These are phyloP conservation scores for Drosophila trichaetosa DNA, from an alignment of 2,888 invertebrate genomes.

Conservation along the genomic window DNA sequence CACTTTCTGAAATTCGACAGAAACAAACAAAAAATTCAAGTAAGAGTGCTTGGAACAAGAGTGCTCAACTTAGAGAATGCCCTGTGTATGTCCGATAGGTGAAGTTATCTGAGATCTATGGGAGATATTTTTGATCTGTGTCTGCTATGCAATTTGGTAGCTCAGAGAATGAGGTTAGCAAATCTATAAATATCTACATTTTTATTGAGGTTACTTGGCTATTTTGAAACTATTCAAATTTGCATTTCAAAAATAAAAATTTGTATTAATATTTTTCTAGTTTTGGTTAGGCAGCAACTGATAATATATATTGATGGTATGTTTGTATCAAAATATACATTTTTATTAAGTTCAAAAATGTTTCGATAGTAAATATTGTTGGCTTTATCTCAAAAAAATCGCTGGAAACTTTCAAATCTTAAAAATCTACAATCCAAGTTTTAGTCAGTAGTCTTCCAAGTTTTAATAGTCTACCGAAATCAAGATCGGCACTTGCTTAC, in stretches of 20 bases:
- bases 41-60: neutral
- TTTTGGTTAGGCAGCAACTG: neutral
- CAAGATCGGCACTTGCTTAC: neutral
- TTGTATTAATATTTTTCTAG: neutral
- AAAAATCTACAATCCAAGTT: neutral
- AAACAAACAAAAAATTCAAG: constrained; percentile 21
- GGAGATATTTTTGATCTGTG: neutral
- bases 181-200: neutral
- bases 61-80: neutral
- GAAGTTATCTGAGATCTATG: neutral
- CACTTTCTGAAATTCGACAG: constrained; percentile 79
- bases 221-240: neutral
- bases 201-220: neutral
- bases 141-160: neutral
- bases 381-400: neutral
- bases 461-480: neutral
- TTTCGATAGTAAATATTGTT: neutral
- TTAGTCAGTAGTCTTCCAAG: neutral
- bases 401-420: neutral
- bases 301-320: neutral
- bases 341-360: neutral
- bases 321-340: neutral
- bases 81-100: neutral
- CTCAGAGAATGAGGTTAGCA: neutral
- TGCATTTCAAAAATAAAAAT: neutral